Base-by-base conservation (phyloP, 2,888 invertebrate genomes). In the Drosophila mulleri region DNA sequence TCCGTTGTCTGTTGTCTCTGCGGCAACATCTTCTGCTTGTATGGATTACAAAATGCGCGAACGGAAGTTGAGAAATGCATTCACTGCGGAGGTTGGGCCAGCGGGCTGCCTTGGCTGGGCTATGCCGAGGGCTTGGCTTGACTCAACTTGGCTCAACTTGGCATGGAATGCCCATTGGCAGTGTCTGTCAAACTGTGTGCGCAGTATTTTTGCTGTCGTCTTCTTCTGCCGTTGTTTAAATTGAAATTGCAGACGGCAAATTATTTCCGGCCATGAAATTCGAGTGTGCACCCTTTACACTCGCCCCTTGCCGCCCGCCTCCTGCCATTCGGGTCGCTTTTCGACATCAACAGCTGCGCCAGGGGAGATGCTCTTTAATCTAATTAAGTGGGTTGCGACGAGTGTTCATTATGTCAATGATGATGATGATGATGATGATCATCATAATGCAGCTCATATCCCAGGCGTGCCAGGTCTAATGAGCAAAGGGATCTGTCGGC, bases 201-300 rank as follows among this genome's bases (percentile, higher is more conserved):
- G 45, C 78, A 72, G 67, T n/a, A n/a, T 60, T 48, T 60, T 42
- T 53, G 18, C 54, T 14, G 37, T 39, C 48, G 20, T n/a, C 23
- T 41, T 26, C 20, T 54, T 12, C 11, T 39, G 7, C 16, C 41
- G 12, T 18, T 29, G 39, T 56, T 70, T 70, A 64, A 84, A 84
- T 84, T 84, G 89, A 84, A 84, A 86, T 78, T 81, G 87, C 83
- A 84, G 83, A 84, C 83, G 72, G 68, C 79, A 70, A 78, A 84
- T 87, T 81, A 84, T 88, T 88, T 84, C 83, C 83, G 87, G 89
- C 65, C 72, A 70, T 83, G 81, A 83, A 86, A 88, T 88, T 86
- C 65, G 87, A 86, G 86, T 83, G 86, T 83, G 79, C 89, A 76
- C 87, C 89, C 83, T 80, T 80, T 71, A 32, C 18, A 29, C 48